Evolutionary conservation across 2,797 vertebrate genomes (phyloP).

Genomic region (Girardinus metallicus): DNA sequence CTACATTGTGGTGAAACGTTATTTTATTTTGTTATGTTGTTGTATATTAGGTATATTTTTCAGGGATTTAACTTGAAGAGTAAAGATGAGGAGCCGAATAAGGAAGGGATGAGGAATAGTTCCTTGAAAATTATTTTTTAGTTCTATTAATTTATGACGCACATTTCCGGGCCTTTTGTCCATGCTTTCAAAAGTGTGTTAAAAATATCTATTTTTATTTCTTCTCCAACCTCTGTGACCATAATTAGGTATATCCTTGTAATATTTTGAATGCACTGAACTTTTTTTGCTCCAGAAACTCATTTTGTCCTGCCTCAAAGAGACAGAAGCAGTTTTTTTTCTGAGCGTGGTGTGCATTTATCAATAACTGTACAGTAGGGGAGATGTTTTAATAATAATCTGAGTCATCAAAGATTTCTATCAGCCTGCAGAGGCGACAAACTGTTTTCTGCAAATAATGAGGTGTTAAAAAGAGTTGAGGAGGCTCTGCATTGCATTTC

Average conservation of each 20-base stretch:
- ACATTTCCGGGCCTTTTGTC: neutral
- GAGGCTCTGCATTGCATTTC: constrained; percentile 38
- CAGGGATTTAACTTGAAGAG: neutral
- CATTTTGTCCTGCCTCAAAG: neutral
- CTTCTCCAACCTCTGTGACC: neutral
- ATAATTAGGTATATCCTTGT: neutral
- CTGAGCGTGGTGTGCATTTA: neutral
- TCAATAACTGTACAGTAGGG: neutral
- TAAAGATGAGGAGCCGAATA: neutral
- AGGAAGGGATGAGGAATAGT: neutral
- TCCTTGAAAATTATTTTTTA: neutral
- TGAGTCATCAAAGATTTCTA: constrained; percentile 18
- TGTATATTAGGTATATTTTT: neutral
- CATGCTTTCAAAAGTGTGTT: neutral
- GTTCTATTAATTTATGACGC: neutral
- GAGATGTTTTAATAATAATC: constrained; percentile 18
- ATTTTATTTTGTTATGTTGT: neutral
- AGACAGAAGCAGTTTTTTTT: neutral
- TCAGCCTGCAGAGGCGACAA: constrained; percentile 32
- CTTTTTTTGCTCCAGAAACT: neutral
- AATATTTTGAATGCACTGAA: neutral
- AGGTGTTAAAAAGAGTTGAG: constrained; percentile 49
- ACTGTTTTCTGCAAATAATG: constrained; percentile 46
- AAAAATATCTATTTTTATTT: neutral
- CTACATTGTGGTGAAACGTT: neutral